Evolutionary conservation across 2,888 invertebrate genomes (phyloP), one percentile per base, ranked within the genome.

Genomic region (Tetanocera ferruginea): DNA sequence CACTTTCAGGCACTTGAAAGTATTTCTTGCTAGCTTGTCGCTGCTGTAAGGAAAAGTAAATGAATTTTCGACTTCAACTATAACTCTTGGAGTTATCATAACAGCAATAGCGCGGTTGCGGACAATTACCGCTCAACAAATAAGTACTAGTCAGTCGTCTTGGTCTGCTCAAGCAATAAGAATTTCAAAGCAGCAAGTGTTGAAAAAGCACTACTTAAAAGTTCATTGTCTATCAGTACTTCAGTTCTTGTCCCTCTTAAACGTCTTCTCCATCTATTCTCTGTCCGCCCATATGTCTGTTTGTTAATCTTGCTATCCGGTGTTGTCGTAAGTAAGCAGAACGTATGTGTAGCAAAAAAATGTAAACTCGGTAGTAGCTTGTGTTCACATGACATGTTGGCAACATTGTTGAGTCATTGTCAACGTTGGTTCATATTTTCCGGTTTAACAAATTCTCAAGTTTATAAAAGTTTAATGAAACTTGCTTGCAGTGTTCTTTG

Each of bases 331-430:
- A n/a, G 1, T 43, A 43, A 43, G 25, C 57, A 8, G 0, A 23
- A 11, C 57, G 9, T 25, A 23, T 28, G 60, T 60, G 60, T 60
- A 60, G 28, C 11, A 60, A 60, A 28, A n/a, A 11, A 28, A 60
- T 28, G 60, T 60, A n/a, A 60, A 28, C 25, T 17, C 60, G 60
- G 60, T 60, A 60, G 60, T 60, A 60, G 60, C 17, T 25, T 28
- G 11, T 60, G 60, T 14, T 60, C 60, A 28, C 60, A 28, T 60
- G 60, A 28, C 60, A 60, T 43, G 23, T 23, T 34, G 19, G 37
- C 67, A 37, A 37, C 23, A 37, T 43, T 43, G 67, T 67, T 67
- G 67, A 67, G 67, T 67, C 67, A 67, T 67, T 67, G 67, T 67
- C 67, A 67, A 67, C 67, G 43, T 67, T 43, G 60, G 19, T 43